phyloP scores from a whole-genome alignment of 2,888 invertebrate species.

The Cheilosia soror region DNA sequence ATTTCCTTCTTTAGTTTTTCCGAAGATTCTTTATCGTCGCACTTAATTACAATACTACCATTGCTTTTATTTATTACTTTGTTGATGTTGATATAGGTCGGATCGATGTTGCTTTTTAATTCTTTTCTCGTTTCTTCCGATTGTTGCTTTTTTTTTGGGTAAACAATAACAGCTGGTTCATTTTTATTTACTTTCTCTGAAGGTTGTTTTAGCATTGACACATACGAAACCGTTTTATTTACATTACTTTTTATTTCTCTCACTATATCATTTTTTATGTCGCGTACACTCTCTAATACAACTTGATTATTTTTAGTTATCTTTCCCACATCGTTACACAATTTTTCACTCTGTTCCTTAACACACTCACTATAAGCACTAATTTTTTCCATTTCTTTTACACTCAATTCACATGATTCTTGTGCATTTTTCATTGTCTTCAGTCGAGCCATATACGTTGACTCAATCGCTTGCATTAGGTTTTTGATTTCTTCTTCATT shows the following conservation, averaged over 20 bases:
- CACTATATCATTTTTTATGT: no score
- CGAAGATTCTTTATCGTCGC: no score
- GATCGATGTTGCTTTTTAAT: no score
- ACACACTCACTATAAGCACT: slow-evolving; percentile 1
- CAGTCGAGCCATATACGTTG: background rate
- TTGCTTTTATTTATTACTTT: no score
- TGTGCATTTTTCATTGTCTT: background rate
- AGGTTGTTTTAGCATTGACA: background rate
- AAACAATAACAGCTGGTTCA: background rate
- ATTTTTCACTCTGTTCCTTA: background rate
- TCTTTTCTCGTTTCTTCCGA: no score
- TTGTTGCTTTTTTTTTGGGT: background rate
- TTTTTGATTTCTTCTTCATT: no score
- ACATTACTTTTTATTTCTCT: no score
- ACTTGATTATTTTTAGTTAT: background rate
- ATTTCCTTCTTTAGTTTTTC: background rate
- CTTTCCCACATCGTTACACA: background rate
- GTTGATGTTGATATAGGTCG: no score
- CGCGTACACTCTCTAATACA: background rate
- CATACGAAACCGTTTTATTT: background rate
- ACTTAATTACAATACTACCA: background rate
- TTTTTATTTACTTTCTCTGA: background rate
- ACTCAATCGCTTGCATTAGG: no score
- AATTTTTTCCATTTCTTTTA: background rate
- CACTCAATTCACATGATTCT: slow-evolving; percentile 5